These are phyloP conservation scores for Amphipyra tragopoginis DNA, from an alignment of 2,888 invertebrate genomes.

Conservation along the genomic window DNA sequence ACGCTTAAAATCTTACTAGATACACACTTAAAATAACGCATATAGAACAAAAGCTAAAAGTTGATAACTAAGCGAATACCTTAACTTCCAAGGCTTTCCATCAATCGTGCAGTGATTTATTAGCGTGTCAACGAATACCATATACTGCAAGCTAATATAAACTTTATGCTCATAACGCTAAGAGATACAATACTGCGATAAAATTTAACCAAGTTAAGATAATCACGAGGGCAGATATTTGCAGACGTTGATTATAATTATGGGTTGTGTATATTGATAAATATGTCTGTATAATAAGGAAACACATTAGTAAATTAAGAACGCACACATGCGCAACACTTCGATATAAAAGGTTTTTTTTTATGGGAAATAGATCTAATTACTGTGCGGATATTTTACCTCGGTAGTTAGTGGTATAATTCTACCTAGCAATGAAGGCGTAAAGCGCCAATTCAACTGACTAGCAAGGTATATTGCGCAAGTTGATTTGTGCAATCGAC, in stretches of 20 bases:
- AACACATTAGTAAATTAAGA: conserved; percentile 30
- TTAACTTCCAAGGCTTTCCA: conserved; percentile 30
- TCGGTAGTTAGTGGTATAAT: too few relatives aligned
- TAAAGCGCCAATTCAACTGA: too few relatives aligned
- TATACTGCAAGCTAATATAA: background rate
- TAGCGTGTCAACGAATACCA: conserved; percentile 30
- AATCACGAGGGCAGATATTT: conserved; percentile 25
- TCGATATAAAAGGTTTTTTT: background rate
- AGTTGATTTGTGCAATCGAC: too few relatives aligned
- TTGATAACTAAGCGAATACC: conserved; percentile 40
- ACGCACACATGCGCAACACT: background rate
- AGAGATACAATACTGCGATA: conserved; percentile 1
- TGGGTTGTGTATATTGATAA: conserved; percentile 27
- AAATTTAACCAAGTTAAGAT: conserved; percentile 2
- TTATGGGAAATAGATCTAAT: background rate
- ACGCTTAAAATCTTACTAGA: too few relatives aligned
- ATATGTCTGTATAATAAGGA: conserved; percentile 20
- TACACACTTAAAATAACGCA: too few relatives aligned
- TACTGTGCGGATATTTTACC: conserved; percentile 8
- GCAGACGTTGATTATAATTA: conserved; percentile 19
- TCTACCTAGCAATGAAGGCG: too few relatives aligned
- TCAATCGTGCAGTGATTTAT: conserved; percentile 45
- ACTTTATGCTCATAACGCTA: accelerated
- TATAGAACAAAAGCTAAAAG: conserved; percentile 20
- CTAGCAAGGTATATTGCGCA: too few relatives aligned